A percentile compares a stretch with the other conserved stretches of the same genome.
These are phyloP conservation scores for Candidula unifasciata DNA, from an alignment of 2,888 invertebrate genomes.

Conservation along the genomic window DNA sequence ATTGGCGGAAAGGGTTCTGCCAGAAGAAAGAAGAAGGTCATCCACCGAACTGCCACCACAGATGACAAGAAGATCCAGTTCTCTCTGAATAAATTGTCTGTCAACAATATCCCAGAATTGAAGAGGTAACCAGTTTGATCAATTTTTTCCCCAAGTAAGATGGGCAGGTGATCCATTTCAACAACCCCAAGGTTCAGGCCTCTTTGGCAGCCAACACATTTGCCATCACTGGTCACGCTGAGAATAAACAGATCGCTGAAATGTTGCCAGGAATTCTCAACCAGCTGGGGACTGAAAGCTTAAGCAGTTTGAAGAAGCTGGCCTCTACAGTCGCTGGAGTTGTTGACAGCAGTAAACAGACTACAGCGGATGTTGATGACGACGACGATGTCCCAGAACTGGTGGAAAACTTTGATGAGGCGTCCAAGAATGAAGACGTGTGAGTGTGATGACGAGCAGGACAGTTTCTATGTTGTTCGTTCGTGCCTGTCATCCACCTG, in stretches of 20 bases:
- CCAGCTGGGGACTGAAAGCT: too few species aligned
- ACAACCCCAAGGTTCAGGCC: conserved; percentile 99
- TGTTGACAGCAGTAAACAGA: conserved; percentile 79
- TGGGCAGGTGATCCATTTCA: conserved; percentile 98
- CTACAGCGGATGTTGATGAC: conserved; percentile 81
- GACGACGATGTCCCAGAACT: conserved; percentile 86
- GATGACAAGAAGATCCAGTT: conserved; percentile 99
- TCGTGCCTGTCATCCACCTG: conserved; percentile 2
- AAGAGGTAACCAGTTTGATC: conserved; percentile 89
- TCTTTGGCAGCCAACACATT: conserved; percentile 99
- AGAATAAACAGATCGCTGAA: conserved; percentile 96
- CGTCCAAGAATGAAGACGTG: conserved; percentile 90
- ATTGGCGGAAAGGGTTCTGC: conserved; percentile 90
- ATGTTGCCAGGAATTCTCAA: conserved; percentile 98
- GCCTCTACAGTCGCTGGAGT: conserved; percentile 68
- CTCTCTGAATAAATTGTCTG: conserved; percentile 96
- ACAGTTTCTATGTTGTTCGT: neutral
- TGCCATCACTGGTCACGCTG: conserved; percentile 98
- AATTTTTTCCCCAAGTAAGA: conserved; percentile 99
- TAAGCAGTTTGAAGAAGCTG: too few species aligned
- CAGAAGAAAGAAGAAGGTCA: conserved; percentile 91
- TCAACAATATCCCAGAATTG: conserved; percentile 98
- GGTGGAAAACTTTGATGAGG: conserved; percentile 98
- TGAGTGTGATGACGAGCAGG: conserved; percentile 46
- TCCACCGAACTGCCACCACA: conserved; percentile 98